Conservation (phyloP, 2,888 invertebrate species). For the Synergus gifuensis region DNA sequence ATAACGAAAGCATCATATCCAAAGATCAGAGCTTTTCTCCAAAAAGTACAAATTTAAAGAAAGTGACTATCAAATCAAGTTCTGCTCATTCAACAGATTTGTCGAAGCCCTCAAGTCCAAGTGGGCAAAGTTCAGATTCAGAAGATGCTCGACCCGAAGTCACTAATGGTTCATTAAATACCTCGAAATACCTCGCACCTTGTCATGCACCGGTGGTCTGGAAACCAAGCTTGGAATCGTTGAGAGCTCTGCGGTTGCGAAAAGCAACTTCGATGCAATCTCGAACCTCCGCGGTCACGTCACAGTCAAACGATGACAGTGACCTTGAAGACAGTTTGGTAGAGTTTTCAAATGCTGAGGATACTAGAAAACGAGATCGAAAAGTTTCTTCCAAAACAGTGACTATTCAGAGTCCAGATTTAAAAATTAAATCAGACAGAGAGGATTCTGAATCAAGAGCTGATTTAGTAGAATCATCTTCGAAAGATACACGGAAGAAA, state of each 20-base stretch:
- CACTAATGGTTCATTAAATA: conserved; percentile 50
- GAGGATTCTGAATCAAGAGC: conserved; percentile 42
- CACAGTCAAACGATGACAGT: conserved; percentile 30
- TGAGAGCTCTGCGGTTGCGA: conserved; percentile 65
- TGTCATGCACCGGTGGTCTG: conserved; percentile 70
- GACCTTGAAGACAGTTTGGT: conserved; percentile 21
- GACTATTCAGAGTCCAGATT: conserved; percentile 24
- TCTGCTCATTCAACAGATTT: conserved; percentile 62
- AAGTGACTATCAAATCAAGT: conserved; percentile 52
- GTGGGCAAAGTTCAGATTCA: conserved; percentile 61
- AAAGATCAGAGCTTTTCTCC: conserved; percentile 40
- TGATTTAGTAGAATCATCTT: neutral
- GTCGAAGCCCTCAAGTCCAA: conserved; percentile 54
- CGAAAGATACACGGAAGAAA: neutral
- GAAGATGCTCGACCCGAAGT: conserved; percentile 56
- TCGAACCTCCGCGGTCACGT: conserved; percentile 49
- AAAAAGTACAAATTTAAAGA: conserved; percentile 47
- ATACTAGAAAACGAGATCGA: neutral
- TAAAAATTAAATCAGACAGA: conserved; percentile 39
- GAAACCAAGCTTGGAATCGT: conserved; percentile 69
- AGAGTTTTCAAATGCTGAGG: neutral
- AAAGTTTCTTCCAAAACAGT: neutral
- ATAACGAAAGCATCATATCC: conserved; percentile 9
- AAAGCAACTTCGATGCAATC: conserved; percentile 59
- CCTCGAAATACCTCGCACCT: conserved; percentile 67